Evolutionary conservation across 2,797 vertebrate genomes (phyloP).

Genomic region (Lagocephalus sceleratus): DNA sequence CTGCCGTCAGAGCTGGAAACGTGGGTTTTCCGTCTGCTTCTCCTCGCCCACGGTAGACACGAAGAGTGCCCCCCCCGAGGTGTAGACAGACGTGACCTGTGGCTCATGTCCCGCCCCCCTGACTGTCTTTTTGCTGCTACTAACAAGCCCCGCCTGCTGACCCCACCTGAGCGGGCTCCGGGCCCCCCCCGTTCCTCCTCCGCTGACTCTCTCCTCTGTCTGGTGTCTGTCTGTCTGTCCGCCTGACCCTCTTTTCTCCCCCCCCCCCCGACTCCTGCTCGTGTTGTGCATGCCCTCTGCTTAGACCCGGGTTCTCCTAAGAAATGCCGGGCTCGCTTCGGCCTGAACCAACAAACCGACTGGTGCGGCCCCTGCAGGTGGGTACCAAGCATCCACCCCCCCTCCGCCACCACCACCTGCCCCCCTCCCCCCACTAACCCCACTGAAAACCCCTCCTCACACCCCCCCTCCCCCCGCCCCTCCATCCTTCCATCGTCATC

Average conservation of each 20-base stretch:
- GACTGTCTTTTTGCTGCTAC: background rate
- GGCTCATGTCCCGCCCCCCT: background rate
- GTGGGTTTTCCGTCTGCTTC: background rate
- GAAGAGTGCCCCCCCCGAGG: no score
- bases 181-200: background rate
- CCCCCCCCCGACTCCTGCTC: conserved; percentile 26
- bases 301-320: conserved; percentile 99
- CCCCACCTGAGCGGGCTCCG: background rate
- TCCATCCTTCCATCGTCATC: background rate
- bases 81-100: no score
- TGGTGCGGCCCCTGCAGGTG: conserved; percentile 99
- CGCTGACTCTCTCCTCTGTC: conserved; percentile 21
- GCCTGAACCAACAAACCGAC: conserved; percentile 99
- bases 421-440: conserved; percentile 19
- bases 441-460: conserved; percentile 26
- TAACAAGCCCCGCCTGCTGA: background rate
- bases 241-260: conserved; percentile 21
- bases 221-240: conserved; percentile 36
- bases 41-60: background rate
- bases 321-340: conserved; percentile 99
- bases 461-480: background rate
- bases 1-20: background rate
- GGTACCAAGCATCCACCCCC: conserved; percentile 79
- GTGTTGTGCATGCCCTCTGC: conserved; percentile 85
- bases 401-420: conserved; percentile 3